phyloP scores from a whole-genome alignment of 2,888 invertebrate genomes.

The Oscheius sp. region DNA sequence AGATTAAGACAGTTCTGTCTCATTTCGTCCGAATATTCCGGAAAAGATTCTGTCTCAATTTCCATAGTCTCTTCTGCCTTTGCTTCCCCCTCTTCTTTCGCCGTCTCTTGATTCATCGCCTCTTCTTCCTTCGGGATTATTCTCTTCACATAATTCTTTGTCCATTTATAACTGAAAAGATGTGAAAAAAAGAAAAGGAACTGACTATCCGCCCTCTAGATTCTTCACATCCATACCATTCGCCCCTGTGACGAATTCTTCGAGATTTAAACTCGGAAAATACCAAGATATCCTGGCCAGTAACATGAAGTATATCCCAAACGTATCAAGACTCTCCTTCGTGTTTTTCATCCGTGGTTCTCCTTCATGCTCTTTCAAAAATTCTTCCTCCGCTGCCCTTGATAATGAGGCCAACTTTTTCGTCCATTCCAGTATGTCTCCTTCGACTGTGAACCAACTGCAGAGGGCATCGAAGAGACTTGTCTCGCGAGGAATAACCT shows the following conservation, averaged over 20 bases:
- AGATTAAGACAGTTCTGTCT: background rate
- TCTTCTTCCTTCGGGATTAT: slow-evolving; percentile 12
- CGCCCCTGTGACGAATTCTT: background rate
- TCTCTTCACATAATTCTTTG: background rate
- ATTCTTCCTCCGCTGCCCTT: background rate
- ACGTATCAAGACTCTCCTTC: background rate
- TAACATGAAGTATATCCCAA: background rate
- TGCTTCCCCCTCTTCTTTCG: background rate
- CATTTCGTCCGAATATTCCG: background rate
- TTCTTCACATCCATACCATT: background rate
- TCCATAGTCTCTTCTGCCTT: slow-evolving; percentile 1
- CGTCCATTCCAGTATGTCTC: slow-evolving; percentile 1
- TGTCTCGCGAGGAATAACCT: background rate
- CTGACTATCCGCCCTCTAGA: slow-evolving; percentile 10
- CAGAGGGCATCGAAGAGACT: slow-evolving; percentile 9
- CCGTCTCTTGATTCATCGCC: background rate
- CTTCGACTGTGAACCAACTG: slow-evolving; percentile 4
- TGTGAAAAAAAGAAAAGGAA: background rate
- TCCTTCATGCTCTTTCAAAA: too few relatives aligned
- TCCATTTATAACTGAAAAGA: slow-evolving; percentile 19
- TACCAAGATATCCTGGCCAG: slow-evolving; percentile 13
- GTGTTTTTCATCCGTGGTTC: background rate
- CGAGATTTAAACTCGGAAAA: slow-evolving; percentile 3
- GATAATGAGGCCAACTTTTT: background rate
- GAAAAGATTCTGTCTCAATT: slow-evolving; percentile 1